Percentiles rank a stretch among this genome's conserved stretches.
phyloP scores from a whole-genome alignment of 1,140 invertebrate genomes.

The Macrobrachium rosenbergii region DNA sequence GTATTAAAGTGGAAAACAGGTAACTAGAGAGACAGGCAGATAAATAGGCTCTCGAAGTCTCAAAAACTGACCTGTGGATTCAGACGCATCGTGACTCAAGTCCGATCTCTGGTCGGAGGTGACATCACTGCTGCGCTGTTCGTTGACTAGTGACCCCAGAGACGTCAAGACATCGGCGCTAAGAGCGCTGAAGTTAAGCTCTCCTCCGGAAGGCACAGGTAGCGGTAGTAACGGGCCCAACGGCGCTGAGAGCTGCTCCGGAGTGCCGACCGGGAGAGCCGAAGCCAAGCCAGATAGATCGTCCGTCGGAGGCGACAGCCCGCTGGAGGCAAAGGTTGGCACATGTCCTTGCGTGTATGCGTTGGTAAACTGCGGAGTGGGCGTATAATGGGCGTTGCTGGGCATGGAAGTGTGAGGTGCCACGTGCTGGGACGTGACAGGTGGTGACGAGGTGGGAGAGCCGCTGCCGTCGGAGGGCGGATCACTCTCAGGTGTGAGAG shows the following conservation, averaged over 20 bases:
- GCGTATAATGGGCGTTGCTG: constrained; percentile 15
- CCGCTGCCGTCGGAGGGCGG: constrained; percentile 47
- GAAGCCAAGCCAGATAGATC: constrained; percentile 35
- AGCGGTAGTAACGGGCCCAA: constrained; percentile 39
- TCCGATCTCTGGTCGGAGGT: neutral
- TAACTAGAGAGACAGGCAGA: neutral
- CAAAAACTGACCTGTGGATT: constrained; percentile 14
- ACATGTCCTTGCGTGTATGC: neutral
- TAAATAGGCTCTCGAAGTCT: neutral
- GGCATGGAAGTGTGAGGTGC: constrained; percentile 27
- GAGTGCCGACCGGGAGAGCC: constrained; percentile 18
- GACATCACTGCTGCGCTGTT: neutral
- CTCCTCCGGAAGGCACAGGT: neutral
- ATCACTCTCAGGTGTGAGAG: constrained; percentile 60
- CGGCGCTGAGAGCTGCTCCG: neutral
- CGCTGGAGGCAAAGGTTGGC: constrained; percentile 33
- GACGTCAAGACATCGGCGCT: constrained; percentile 46
- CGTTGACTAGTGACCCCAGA: constrained; percentile 44
- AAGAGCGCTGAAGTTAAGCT: constrained; percentile 32
- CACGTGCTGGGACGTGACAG: neutral
- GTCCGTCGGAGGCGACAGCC: constrained; percentile 44
- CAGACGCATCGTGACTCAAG: constrained; percentile 8
- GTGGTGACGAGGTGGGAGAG: constrained; percentile 42
- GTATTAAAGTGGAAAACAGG: neutral
- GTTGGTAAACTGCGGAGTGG: constrained; percentile 10